phyloP scores from a whole-genome alignment of 2,797 vertebrate genomes.

The Lithobates pipiens region DNA sequence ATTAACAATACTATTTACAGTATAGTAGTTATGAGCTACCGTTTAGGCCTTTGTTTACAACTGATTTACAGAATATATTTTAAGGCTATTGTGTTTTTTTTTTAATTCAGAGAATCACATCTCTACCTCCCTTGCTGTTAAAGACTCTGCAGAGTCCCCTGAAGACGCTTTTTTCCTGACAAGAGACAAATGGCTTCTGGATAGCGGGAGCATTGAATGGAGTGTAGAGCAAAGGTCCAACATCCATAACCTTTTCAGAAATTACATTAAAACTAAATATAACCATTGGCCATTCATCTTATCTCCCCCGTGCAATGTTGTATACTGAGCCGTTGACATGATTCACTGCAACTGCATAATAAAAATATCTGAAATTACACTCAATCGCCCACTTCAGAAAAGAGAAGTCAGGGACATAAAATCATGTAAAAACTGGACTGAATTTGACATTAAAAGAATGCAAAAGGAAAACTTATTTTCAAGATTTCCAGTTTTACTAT shows the following conservation, averaged over 20 bases:
- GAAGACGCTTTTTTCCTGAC: not conserved
- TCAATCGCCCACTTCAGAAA: not conserved
- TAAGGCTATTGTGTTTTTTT: not conserved
- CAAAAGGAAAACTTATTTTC: not conserved
- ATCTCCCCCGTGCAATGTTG: constrained; percentile 22
- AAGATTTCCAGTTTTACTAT: not conserved
- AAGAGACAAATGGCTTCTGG: constrained; percentile 42
- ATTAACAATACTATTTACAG: too few relatives aligned
- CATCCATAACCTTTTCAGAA: constrained; percentile 42
- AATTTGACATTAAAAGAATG: constrained; percentile 8
- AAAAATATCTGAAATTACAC: constrained; percentile 32
- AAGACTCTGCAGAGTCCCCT: constrained; percentile 8
- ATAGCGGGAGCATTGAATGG: constrained; percentile 19
- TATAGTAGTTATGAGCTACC: not conserved
- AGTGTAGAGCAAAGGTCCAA: constrained; percentile 20
- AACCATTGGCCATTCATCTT: constrained; percentile 44
- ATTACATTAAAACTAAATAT: constrained; percentile 51
- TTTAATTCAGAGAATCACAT: not conserved
- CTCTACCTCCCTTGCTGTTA: not conserved
- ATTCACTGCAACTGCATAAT: constrained; percentile 19
- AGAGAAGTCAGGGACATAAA: not conserved
- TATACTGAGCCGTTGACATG: constrained; percentile 13
- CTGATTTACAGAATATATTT: not conserved
- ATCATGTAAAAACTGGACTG: not conserved
- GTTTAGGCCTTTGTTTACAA: not conserved